Percentiles rank a stretch among this genome's conserved stretches.
Evolutionary conservation across 2,797 vertebrate species (phyloP).

Genomic region (Dipus sagitta): DNA sequence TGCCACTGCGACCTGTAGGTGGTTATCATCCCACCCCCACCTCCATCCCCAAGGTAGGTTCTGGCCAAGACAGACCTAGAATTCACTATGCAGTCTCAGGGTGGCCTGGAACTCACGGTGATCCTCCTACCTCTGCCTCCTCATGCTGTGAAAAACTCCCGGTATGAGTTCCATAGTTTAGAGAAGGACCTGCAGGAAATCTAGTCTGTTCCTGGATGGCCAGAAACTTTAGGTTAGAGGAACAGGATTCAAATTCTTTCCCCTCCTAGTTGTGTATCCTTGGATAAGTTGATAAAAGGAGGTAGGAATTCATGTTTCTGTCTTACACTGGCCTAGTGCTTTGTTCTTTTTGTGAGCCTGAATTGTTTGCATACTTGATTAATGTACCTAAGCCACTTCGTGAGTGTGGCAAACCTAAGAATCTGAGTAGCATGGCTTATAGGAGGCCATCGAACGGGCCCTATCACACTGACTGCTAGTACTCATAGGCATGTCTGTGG

Average conservation of each 20-base stretch:
- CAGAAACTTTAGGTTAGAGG: too few relatives aligned
- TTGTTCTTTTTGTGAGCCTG: not conserved
- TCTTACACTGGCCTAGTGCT: not conserved
- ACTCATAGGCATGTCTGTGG: rapidly evolving
- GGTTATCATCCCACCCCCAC: too few relatives aligned
- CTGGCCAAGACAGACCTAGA: too few relatives aligned
- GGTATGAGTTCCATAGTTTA: too few relatives aligned
- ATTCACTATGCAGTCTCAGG: too few relatives aligned
- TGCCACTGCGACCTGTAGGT: too few relatives aligned
- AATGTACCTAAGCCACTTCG: not conserved
- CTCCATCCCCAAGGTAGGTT: too few relatives aligned
- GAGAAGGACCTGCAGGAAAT: too few relatives aligned
- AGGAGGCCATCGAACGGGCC: not conserved
- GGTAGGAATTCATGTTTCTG: not conserved
- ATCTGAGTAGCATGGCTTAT: not conserved
- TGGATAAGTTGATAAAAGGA: not conserved
- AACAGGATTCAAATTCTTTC: not conserved
- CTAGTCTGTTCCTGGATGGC: too few relatives aligned
- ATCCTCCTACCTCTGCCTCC: too few relatives aligned
- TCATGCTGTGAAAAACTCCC: too few relatives aligned
- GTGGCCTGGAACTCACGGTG: too few relatives aligned
- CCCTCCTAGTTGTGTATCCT: not conserved
- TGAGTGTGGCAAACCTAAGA: not conserved
- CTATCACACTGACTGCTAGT: rapidly evolving
- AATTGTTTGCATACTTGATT: not conserved